phyloP scores from a whole-genome alignment of 2,113 vertebrate species.

The Scortum barcoo region DNA sequence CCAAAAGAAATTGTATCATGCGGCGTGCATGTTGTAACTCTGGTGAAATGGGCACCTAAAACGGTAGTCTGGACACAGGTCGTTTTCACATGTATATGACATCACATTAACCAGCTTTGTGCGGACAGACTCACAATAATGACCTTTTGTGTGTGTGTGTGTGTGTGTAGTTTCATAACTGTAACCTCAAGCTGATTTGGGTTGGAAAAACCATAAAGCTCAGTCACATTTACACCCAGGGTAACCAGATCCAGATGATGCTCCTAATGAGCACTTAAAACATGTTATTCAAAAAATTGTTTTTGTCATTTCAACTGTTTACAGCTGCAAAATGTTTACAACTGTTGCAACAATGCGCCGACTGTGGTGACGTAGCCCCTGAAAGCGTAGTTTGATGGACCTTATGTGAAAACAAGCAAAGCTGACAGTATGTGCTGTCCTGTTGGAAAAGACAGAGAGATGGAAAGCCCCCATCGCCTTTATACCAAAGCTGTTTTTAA shows the following conservation, averaged over 20 bases:
- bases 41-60: not conserved
- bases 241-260: conserved; percentile 65
- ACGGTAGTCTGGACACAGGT: not conserved
- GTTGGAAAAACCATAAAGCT: conserved; percentile 59
- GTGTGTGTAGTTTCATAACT: conserved; percentile 56
- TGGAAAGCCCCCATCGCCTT: conserved; percentile 61
- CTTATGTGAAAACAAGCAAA: conserved; percentile 45
- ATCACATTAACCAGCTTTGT: not conserved
- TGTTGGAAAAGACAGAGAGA: conserved; percentile 53
- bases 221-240: conserved; percentile 57
- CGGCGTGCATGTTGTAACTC: not conserved
- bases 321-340: conserved; percentile 25
- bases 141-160: conserved; percentile 21
- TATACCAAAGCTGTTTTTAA: conserved; percentile 74
- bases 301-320: conserved; percentile 48
- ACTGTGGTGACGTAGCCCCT: conserved; percentile 20
- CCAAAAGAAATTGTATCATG: not conserved
- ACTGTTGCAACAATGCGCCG: not conserved
- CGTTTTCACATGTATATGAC: not conserved
- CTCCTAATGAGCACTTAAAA: conserved; percentile 50
- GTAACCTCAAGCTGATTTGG: conserved; percentile 44
- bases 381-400: conserved; percentile 11
- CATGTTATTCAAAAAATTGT: conserved; percentile 23
- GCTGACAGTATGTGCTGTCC: conserved; percentile 35
- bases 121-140: conserved; percentile 23